Conservation (phyloP, 2,113 vertebrate genomes). For the Pipra filicauda region DNA sequence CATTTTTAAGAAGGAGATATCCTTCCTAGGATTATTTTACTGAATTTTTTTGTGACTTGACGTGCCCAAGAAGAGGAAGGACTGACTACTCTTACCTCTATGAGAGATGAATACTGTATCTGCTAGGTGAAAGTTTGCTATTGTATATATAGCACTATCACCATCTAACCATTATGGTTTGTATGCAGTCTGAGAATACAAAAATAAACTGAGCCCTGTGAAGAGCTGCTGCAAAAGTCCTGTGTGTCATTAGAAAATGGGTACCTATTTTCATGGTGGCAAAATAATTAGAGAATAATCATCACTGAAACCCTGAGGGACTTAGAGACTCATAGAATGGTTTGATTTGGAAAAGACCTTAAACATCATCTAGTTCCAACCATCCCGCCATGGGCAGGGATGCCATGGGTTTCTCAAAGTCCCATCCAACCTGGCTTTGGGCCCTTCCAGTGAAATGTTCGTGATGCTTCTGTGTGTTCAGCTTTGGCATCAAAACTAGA, state of each 20-base stretch:
- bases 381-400: no score
- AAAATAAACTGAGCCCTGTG: neutral
- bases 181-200: neutral
- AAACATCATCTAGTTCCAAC: neutral
- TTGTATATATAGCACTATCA: neutral
- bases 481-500: neutral
- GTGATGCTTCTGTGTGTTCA: neutral
- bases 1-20: neutral
- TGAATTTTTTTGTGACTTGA: neutral
- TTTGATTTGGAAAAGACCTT: neutral
- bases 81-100: neutral
- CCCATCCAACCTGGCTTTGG: neutral
- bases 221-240: neutral
- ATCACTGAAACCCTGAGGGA: neutral
- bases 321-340: neutral
- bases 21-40: neutral
- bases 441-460: neutral
- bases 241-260: neutral
- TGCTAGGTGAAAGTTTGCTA: neutral
- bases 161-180: neutral
- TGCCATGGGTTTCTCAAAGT: neutral
- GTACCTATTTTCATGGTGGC: neutral
- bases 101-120: neutral
- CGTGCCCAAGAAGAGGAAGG: neutral
- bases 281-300: neutral